phyloP scores from a whole-genome alignment of 2,113 vertebrate genomes.

The Forbesichthys papilliferus region DNA sequence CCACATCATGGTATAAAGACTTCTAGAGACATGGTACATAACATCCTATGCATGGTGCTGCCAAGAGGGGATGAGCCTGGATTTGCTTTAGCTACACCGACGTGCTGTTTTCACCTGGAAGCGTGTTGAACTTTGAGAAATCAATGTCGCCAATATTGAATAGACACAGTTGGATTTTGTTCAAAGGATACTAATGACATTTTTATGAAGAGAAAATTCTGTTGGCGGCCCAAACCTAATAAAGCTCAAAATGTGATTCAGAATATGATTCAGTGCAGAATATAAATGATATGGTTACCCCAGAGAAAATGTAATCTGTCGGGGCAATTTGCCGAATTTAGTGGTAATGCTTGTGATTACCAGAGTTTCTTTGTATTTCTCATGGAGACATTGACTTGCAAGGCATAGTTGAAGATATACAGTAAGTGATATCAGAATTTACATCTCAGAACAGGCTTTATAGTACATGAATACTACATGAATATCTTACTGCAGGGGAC shows the following conservation, averaged over 20 bases:
- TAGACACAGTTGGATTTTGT: conserved; percentile 38
- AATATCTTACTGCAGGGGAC: too few relatives aligned
- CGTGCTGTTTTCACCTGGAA: conserved; percentile 51
- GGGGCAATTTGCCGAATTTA: conserved; percentile 49
- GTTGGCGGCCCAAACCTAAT: conserved; percentile 45
- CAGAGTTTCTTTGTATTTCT: conserved; percentile 31
- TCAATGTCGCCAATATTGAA: conserved; percentile 52
- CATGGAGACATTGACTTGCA: conserved; percentile 20
- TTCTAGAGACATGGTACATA: too few relatives aligned
- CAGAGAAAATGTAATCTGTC: conserved; percentile 50
- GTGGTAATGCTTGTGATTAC: conserved; percentile 53
- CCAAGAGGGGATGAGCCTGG: conserved; percentile 37
- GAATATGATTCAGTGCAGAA: conserved; percentile 36
- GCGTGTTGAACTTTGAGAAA: conserved; percentile 51
- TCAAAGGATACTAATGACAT: conserved; percentile 59
- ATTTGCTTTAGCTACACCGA: conserved; percentile 26
- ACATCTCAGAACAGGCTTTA: conserved; percentile 33
- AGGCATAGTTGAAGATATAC: conserved; percentile 42
- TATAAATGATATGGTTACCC: conserved; percentile 57
- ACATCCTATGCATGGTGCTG: conserved; percentile 3
- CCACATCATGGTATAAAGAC: too few relatives aligned
- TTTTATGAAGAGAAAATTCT: conserved; percentile 67
- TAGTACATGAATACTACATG: conserved; percentile 10
- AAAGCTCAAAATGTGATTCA: conserved; percentile 30
- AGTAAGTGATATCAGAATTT: conserved; percentile 36